Evolutionary conservation across 2,888 invertebrate genomes (phyloP).

Genomic region (Acanthoscelides obtectus): DNA sequence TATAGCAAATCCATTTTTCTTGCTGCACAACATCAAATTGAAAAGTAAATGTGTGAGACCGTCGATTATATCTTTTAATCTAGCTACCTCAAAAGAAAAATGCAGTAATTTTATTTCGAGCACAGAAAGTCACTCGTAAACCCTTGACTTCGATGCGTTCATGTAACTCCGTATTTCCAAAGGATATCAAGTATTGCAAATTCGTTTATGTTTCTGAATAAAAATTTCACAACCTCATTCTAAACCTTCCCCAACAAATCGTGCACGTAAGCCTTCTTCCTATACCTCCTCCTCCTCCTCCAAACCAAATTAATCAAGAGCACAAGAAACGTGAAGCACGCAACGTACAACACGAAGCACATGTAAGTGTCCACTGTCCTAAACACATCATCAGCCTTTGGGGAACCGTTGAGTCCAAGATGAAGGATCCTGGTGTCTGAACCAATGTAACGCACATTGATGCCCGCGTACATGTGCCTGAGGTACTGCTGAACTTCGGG

Average conservation of each 20-base stretch:
- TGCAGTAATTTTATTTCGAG: too few species aligned
- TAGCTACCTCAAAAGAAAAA: too few species aligned
- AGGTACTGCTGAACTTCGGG: conserved; percentile 61
- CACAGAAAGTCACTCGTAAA: too few species aligned
- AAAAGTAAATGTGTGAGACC: too few species aligned
- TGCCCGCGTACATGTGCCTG: conserved; percentile 50
- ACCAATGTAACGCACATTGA: conserved; percentile 49
- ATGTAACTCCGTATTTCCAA: too few species aligned
- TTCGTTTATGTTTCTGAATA: neutral
- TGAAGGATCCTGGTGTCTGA: conserved; percentile 42
- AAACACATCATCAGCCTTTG: conserved; percentile 23
- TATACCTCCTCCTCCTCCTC: conserved; percentile 60
- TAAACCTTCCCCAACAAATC: conserved; percentile 67
- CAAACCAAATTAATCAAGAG: conserved; percentile 62
- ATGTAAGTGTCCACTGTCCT: conserved; percentile 42
- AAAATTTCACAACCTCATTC: neutral
- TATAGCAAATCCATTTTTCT: too few species aligned
- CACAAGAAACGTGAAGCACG: conserved; percentile 63
- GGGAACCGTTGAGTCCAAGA: conserved; percentile 23
- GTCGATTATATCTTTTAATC: too few species aligned
- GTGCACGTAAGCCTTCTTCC: conserved; percentile 69
- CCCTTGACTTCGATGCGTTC: too few species aligned
- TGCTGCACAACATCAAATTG: too few species aligned
- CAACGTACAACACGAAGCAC: conserved; percentile 39
- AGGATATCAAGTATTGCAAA: too few species aligned